These are phyloP conservation scores for Oxyruncus cristatus DNA, from an alignment of 2,113 vertebrate genomes.

Conservation along the genomic window DNA sequence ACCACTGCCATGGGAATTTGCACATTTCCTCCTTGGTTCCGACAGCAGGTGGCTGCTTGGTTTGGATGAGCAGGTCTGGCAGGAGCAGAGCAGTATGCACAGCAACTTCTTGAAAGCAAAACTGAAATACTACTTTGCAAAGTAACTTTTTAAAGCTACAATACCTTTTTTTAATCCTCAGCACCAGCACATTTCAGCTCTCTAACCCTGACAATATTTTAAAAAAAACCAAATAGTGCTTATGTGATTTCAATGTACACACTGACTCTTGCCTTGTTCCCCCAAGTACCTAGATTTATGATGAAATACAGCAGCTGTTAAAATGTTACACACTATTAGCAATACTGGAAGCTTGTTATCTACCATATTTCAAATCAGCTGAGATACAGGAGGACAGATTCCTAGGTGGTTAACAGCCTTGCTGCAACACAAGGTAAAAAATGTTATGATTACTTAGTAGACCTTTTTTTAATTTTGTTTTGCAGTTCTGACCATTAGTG, in stretches of 20 bases:
- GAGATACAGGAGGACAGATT: not conserved
- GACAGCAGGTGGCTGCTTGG: not conserved
- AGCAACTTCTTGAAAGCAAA: not conserved
- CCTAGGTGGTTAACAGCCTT: not conserved
- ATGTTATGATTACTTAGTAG: not conserved
- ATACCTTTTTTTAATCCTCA: not conserved
- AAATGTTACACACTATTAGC: not conserved
- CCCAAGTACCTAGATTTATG: not conserved
- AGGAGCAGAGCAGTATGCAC: not conserved
- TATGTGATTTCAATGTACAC: not conserved
- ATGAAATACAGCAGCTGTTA: slow-evolving; percentile 3
- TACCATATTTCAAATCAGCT: not conserved
- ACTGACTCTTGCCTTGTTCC: not conserved
- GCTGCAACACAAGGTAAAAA: not conserved
- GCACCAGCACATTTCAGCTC: not conserved
- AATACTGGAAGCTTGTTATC: not conserved
- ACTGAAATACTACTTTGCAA: not conserved
- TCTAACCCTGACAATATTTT: slow-evolving; percentile 45
- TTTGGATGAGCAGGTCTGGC: not conserved
- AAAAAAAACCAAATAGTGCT: not conserved
- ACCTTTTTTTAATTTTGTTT: not conserved
- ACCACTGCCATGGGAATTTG: not conserved
- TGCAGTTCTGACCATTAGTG: not conserved
- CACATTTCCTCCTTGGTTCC: not conserved
- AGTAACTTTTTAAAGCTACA: slow-evolving; percentile 19